Percentiles rank a stretch among this genome's conserved stretches.
Conservation (phyloP, 2,888 invertebrate species). For the Charanyca ferruginea region DNA sequence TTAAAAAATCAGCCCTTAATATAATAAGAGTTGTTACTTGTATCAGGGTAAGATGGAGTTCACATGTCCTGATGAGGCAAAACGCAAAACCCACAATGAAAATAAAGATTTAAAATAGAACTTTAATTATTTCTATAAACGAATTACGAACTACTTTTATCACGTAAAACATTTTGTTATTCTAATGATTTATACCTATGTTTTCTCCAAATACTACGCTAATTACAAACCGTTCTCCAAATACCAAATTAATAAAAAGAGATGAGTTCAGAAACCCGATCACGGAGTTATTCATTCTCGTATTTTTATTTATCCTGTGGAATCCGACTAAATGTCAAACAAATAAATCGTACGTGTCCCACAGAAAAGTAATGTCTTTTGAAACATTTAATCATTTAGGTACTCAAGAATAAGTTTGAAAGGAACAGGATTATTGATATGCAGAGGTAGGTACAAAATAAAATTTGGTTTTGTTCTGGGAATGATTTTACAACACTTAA, state of each 20-base stretch:
- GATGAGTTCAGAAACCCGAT: constrained; percentile 65
- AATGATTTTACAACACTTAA: background rate
- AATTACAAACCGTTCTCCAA: constrained; percentile 43
- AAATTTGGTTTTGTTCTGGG: background rate
- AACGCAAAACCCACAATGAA: no score
- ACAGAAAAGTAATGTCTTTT: constrained; percentile 72
- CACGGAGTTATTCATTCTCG: constrained; percentile 56
- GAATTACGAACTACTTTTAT: no score
- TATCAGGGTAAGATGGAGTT: no score
- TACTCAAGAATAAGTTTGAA: constrained; percentile 48
- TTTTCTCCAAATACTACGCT: no score
- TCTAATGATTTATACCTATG: no score
- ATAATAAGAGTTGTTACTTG: no score
- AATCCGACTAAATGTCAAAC: constrained; percentile 82
- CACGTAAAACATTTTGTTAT: no score
- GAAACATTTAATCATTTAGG: constrained; percentile 70
- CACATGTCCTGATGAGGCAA: no score
- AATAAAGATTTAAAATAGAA: no score
- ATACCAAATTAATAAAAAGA: constrained; percentile 36
- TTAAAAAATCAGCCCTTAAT: no score
- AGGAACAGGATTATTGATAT: constrained; percentile 62
- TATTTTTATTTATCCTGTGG: constrained; percentile 75
- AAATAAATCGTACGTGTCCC: constrained; percentile 78
- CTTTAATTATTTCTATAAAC: no score
- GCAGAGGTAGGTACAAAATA: background rate